Evolutionary conservation across 2,888 invertebrate species (phyloP).

Genomic region (Phlogophora meticulosa): DNA sequence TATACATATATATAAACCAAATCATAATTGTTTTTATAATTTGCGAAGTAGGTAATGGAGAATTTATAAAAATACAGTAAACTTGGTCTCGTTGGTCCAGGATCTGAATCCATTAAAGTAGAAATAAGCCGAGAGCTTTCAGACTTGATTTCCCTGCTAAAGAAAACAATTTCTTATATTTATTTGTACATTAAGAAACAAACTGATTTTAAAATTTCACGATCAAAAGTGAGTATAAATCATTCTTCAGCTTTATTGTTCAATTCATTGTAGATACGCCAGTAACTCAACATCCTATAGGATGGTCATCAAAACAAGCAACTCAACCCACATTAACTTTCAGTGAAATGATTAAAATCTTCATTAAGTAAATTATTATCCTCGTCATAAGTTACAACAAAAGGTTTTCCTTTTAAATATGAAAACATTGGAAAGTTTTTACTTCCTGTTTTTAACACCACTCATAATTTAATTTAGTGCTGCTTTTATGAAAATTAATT

Average conservation of each 20-base stretch:
- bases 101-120: not conserved
- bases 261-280: no score
- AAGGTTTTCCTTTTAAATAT: conserved; percentile 36
- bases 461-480: conserved; percentile 20
- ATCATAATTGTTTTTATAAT: no score
- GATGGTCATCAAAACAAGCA: no score
- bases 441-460: conserved; percentile 29
- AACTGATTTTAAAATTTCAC: not conserved
- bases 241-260: no score
- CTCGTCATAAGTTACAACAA: conserved; percentile 34
- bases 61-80: not conserved
- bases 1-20: no score
- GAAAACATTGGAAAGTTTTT: conserved; percentile 33
- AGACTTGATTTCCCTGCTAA: not conserved
- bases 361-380: conserved; percentile 35
- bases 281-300: no score
- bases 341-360: conserved; percentile 12
- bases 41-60: not conserved
- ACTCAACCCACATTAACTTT: no score
- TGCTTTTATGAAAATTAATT: not conserved
- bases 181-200: not conserved
- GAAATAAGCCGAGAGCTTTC: conserved; percentile 3
- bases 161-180: conserved; percentile 5
- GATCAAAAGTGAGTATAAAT: no score
- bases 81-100: not conserved